Evolutionary conservation across 2,797 vertebrate species (phyloP), one percentile per base, ranked within the genome.

Genomic region (Tokudaia tokunoshimensis): DNA sequence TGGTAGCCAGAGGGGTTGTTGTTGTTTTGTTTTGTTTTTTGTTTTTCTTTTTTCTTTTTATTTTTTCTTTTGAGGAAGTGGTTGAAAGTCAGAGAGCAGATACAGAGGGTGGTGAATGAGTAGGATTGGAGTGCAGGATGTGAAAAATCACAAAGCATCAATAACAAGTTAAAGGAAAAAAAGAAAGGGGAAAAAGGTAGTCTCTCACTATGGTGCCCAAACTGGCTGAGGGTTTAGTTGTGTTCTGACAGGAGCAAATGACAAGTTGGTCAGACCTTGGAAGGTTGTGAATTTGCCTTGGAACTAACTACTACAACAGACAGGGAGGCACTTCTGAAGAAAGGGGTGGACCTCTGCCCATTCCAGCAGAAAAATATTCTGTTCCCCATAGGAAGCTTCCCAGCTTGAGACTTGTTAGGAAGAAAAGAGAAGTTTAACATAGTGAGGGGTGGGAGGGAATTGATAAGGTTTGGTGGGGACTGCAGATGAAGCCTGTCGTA

Each of bases 341-440:
- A 57, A 15, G 1, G 20, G 1, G 0, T 1, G 17, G 11, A 37
- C 34, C 31, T 31, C n/a, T 37, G 0, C 0, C 22, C 26, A 37
- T 12, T 34, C 10, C 26, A 47, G 24, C 1, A 90, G n/a, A 55
- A 63, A 63, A 84, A 72, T 44, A 26, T 20, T 29, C 59, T 15
- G 6, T 47, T 65, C 37, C 26, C 61, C 41, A 0, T 6, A 72
- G 63, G 86, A 76, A 92, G 34, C 34, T 52, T 86, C 83, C 34
- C 22, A 55, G 22, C 20, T 3, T 37, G 34, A n/a, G 47, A 86
- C 47, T 55, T 5, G 1, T 17, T 72, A 24, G 34, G 22, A 55
- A 70, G 47, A 83, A 84, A 82, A 52, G 76, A 65, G 50, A 67
- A 1, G 31, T 31, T 85, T 85, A 50, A 17, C 29, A 34, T 1